Base-by-base conservation (phyloP, 2,888 invertebrate species). In the Synergus japonicus region DNA sequence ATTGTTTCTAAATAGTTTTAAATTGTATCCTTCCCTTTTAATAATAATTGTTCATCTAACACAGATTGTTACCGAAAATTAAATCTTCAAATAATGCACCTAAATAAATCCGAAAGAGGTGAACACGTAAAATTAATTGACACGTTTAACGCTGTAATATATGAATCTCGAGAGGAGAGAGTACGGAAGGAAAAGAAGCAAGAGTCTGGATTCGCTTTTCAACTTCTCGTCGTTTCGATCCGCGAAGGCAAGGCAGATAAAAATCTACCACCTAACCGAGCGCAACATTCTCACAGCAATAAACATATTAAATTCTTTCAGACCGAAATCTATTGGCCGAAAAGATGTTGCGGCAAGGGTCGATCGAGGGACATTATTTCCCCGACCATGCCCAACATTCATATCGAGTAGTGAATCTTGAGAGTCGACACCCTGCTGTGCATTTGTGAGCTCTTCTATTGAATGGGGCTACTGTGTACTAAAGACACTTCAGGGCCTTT, bases 281-380 rank as follows among this genome's bases (percentile, higher is more conserved):
- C 83, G 86, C 82, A 83, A 88, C 85, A 88, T 91, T 91, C 91
- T 91, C 91, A 91, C 91, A 90, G 90, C 90, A 90, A 91, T 90
- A 90, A 91, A 90, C 90, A 90, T 89, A 88, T 90, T 90, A 90
- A 88, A 82, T 84, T 86, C 82, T 80, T 60, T 77, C 69, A 63
- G 44, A 83, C 37, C 82, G n/a, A 81, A 76, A 89, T 84, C 85
- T 88, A 88, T 87, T 87, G 88, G 83, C 87, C 83, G 77, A 76
- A 82, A 82, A 77, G 77, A 82, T 65, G 49, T 54, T 76, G 49
- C 64, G 79, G 65, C 73, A 66, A 60, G 80, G 76, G 80, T 79
- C 76, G 66, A 77, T 77, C 76, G 81, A 79, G 85, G 83, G 85
- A 89, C 89, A 88, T 87, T 84, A 85, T 85, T 87, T 89, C 85